Percentiles rank a stretch among this genome's conserved stretches.
These are phyloP conservation scores for Caranx ignobilis DNA, from an alignment of 2,113 vertebrate genomes.

Conservation along the genomic window DNA sequence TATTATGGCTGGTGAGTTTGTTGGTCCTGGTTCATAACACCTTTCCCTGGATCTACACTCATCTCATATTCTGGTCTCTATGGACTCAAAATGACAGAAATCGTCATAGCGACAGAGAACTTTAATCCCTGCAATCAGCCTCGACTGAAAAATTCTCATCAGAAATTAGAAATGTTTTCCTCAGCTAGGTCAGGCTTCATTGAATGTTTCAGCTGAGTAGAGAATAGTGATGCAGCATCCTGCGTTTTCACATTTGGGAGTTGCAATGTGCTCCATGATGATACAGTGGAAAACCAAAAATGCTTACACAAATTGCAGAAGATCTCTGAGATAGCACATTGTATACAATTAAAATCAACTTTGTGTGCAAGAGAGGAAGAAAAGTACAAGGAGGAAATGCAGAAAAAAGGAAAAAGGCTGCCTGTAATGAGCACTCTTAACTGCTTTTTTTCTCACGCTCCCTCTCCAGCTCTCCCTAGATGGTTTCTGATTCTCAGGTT, in stretches of 20 bases:
- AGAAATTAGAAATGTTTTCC: not conserved
- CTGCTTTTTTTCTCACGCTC: constrained; percentile 74
- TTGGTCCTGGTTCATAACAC: too few species aligned
- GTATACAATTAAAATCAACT: constrained; percentile 78
- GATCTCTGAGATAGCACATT: constrained; percentile 72
- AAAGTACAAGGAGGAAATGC: constrained; percentile 74
- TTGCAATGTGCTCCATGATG: constrained; percentile 41
- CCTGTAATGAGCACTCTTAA: constrained; percentile 74
- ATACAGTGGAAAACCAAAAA: constrained; percentile 63
- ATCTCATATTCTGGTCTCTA: too few species aligned
- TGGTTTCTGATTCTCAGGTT: constrained; percentile 73
- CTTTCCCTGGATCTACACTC: too few species aligned
- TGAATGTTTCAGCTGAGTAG: constrained; percentile 13
- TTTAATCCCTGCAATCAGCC: constrained; percentile 5
- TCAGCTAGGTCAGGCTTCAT: not conserved
- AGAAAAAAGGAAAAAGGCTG: constrained; percentile 69
- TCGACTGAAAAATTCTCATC: not conserved
- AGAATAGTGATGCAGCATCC: constrained; percentile 8
- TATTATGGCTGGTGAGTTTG: too few species aligned
- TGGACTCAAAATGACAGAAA: too few species aligned
- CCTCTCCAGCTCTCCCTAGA: constrained; percentile 53
- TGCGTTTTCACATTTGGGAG: constrained; percentile 23
- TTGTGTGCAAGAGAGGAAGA: constrained; percentile 62
- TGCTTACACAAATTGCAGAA: constrained; percentile 73
- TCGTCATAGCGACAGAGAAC: too few species aligned